Evolutionary conservation across 2,797 vertebrate genomes (phyloP), one percentile per base, ranked within the genome.

Genomic region (Myotis vivesi): DNA sequence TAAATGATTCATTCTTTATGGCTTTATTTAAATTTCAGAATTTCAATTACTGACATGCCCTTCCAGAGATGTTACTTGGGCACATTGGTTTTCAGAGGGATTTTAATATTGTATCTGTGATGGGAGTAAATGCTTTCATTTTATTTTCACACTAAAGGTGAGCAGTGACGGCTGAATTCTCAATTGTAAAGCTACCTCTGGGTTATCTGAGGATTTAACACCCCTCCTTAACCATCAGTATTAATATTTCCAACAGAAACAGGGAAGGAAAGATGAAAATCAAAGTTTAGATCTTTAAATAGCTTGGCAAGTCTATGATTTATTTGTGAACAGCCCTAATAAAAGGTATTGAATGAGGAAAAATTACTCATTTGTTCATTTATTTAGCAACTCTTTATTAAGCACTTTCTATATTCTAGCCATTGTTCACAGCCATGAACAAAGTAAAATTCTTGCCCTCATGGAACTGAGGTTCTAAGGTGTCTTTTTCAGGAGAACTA

Each of bases 1-100:
- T 68, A 57, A 57, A 55, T 69, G 81, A 92, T 33, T 93, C 59
- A 87, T 87, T 85, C 83, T 57, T 88, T 84, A 38, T 71, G 12
- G 2, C 33, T 95, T 80, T 44, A 25, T 76, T 91, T 89, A 96
- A 73, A 92, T 97, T 86, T 79, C 5, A 95, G 93, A 95, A 93
- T 95, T 94, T 95, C 84, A 93, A 38, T 89, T 84, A 91, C 51
- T 80, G 44, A 64, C 49, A 73, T 62, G 38, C 8, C 28, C 8
- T 94, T 95, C 66, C 41, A 80, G 25, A 94, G 59, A 30, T 77
- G 75, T 71, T 87, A 80, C 57, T 62, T 89, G 36, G 30, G 71
- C 17, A 68, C 19, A 77, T 59, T 90, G 66, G 23, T 69, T 80
- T 90, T 95, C 62, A 94, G 76, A 95, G 36, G 44, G 30, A 82